Conservation (phyloP, 1,140 invertebrate genomes). For the Platyura marginata region DNA sequence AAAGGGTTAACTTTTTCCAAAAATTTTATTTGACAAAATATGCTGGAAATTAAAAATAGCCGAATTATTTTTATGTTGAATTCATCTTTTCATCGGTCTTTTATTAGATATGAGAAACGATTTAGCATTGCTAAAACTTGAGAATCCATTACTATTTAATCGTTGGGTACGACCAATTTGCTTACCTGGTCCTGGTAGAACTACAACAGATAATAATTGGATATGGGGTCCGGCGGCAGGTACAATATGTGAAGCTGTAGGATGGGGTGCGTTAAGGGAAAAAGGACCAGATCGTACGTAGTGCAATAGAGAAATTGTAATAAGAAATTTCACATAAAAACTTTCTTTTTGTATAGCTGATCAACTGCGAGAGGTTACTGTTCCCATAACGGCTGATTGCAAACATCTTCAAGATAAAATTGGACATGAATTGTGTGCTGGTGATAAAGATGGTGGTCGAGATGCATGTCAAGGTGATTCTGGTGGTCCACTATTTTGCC, state of each 20-base stretch:
- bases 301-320: neutral
- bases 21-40: no score
- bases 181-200: slow-evolving; percentile 24
- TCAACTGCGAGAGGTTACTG: slow-evolving; percentile 32
- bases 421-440: slow-evolving; percentile 55
- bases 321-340: neutral
- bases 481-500: slow-evolving; percentile 59
- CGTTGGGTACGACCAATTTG: slow-evolving; percentile 62
- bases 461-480: slow-evolving; percentile 66
- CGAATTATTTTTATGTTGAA: no score
- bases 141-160: slow-evolving; percentile 47
- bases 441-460: slow-evolving; percentile 45
- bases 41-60: no score
- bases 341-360: slow-evolving; percentile 21
- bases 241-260: slow-evolving; percentile 45
- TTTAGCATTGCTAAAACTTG: slow-evolving; percentile 49
- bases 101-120: slow-evolving; percentile 53
- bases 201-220: slow-evolving; percentile 28
- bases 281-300: slow-evolving; percentile 34
- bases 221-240: slow-evolving; percentile 34
- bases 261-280: slow-evolving; percentile 38
- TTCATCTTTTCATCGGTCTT: no score
- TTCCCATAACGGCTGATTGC: slow-evolving; percentile 31
- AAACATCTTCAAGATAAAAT: slow-evolving; percentile 35
- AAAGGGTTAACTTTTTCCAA: no score